These are phyloP conservation scores for Dromiciops gliroides DNA, from an alignment of 2,113 vertebrate genomes.

Conservation along the genomic window DNA sequence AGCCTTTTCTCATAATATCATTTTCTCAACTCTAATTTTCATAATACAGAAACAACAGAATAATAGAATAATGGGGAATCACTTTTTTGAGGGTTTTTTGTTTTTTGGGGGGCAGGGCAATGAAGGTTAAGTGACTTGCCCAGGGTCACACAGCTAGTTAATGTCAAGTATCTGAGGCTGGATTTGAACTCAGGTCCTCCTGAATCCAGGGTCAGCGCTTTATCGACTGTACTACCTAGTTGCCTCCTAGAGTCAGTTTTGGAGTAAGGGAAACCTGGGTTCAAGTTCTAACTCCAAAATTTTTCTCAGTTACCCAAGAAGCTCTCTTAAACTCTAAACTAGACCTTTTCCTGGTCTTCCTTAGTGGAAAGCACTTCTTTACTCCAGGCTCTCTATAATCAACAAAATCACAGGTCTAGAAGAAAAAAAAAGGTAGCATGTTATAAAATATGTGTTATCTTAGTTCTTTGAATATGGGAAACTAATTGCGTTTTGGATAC, in stretches of 20 bases:
- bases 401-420: background rate
- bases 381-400: background rate
- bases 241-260: background rate
- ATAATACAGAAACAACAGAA: background rate
- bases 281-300: background rate
- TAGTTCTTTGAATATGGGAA: conserved; percentile 20
- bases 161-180: too few species aligned
- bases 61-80: background rate
- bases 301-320: background rate
- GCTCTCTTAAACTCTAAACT: background rate
- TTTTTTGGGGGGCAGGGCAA: too few species aligned
- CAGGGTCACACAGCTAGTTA: too few species aligned
- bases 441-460: conserved; percentile 3
- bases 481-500: conserved; percentile 1
- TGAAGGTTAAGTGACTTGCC: too few species aligned
- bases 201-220: too few species aligned
- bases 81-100: too few species aligned
- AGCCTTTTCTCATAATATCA: background rate
- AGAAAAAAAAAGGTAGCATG: background rate
- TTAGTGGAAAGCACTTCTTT: background rate
- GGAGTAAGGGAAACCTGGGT: background rate
- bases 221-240: too few species aligned
- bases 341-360: background rate
- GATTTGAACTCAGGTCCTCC: too few species aligned
- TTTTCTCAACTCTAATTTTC: background rate